Evolutionary conservation across 2,888 invertebrate genomes (phyloP), one percentile per base, ranked within the genome.

Genomic region (Caenorhabditis japonica): DNA sequence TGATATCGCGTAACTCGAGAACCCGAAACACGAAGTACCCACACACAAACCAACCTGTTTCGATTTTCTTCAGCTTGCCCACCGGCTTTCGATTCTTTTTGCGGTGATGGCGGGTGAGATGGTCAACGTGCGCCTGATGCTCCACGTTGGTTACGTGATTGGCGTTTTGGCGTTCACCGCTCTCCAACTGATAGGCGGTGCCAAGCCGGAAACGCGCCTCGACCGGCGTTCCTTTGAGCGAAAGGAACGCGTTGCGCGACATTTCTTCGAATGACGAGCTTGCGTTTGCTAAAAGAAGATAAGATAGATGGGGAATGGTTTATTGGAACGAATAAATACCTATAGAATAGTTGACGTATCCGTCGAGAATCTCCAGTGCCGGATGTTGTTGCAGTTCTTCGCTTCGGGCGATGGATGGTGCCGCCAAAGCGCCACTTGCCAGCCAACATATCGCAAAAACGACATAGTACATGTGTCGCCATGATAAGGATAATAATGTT

Each of bases 1-100:
- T 64, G 64, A 64, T 64, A 64, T 64, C 64, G 49, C 49, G 64
- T 64, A 64, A 64, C 64, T 64, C 64, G 55, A 64, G 64, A 64
- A 64, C 64, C 55, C 64, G 64, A 64, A 64, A 64, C 64, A 64
- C 64, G 56, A 39, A 19, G 23, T 17, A 23, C 46, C 23, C 21
- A 41, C 47, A 21, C 17, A 12, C 3, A 15, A 55, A 55, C 64
- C 64, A 55, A 64, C 64, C 64, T 64, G 49, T 64, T 49, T 41
- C 55, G 15, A 64, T 30, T 49, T 64, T 64, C 64, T 64, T 49
- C 49, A 61, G 47, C 70, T 56, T 61, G 49, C 56, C 61, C 41
- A 52, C 56, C 55, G 49, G 60, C 56, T 51, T 61, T 27, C 60
- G 70, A 61, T 70, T 60, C 56, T 61, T 61, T 27, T 61, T 70